Base-by-base conservation (phyloP, 1,140 invertebrate genomes). In the Triops cancriformis region DNA sequence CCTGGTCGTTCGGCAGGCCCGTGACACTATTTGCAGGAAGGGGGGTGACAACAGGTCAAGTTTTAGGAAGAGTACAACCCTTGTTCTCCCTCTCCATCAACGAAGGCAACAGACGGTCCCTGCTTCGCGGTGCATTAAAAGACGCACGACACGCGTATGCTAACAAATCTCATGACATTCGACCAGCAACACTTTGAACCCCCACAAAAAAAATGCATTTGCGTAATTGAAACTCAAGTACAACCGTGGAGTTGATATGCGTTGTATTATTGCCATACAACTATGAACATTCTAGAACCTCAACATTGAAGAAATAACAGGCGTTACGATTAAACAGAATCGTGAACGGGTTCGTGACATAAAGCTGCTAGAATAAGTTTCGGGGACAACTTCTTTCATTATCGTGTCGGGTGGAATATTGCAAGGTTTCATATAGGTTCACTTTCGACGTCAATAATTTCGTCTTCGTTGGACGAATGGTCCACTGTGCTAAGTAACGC, bases 11-110 rank as follows among this genome's bases (percentile, higher is more conserved):
- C 51, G 14, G 51, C 23, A n/a, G 23, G n/a, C n/a, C n/a, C 18
- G 51, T 14, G 51, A 64, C 51, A 12, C 5, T 23, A 23, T 64
- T 64, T 64, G 51, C 2, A 23, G 9, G 51, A 64, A 23, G 23
- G 51, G n/a, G 51, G 51, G 51, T 64, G 51, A 64, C 51, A 64
- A 64, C 51, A 64, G 51, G 51, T 64, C 51, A 64, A 64, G 51
- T 64, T 64, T 64, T 64, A 64, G 51, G 10, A 12, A 64, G 51
- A 23, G 51, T n/a, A 23, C 51, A 37, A n/a, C 31, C 31, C 31
- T 37, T 37, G 51, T 64, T 18, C 18, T 18, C 51, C 51, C 14
- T 64, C 51, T 6, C 51, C 18, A n/a, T 23, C 18, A 64, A 23
- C 51, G 6, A 14, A 23, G 45, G 51, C 23, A 64, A 64, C 51